Conservation (phyloP, 2,797 vertebrate genomes). For the Mastacembelus armatus region DNA sequence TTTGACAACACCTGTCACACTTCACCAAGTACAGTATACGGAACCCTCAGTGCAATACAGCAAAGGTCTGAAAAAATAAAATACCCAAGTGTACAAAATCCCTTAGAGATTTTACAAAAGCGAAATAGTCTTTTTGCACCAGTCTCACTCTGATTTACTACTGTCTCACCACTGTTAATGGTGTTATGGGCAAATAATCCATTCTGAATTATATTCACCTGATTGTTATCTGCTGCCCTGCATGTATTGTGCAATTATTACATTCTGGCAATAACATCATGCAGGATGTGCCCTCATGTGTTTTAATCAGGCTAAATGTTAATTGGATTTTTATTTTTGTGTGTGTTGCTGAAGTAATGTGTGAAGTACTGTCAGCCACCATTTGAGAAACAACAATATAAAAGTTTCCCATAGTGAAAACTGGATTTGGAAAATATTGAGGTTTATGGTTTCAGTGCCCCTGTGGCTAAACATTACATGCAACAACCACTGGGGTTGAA, state of each 20-base stretch:
- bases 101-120: conserved; percentile 11
- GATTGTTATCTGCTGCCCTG: neutral
- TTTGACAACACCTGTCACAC: conserved; percentile 68
- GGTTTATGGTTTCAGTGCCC: conserved; percentile 51
- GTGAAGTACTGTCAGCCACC: neutral
- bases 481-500: conserved; percentile 30
- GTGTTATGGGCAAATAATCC: conserved; percentile 1
- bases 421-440: conserved; percentile 45
- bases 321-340: conserved; percentile 31
- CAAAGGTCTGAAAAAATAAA: neutral
- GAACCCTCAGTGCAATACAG: conserved; percentile 23
- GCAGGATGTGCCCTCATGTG: conserved; percentile 32
- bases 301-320: conserved; percentile 48
- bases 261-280: conserved; percentile 30
- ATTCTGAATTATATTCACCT: neutral
- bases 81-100: neutral
- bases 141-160: neutral
- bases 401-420: conserved; percentile 26
- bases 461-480: conserved; percentile 59
- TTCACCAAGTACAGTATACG: conserved; percentile 38
- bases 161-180: neutral
- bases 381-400: conserved; percentile 48
- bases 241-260: conserved; percentile 5
- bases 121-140: neutral
- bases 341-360: conserved; percentile 6